Conservation (phyloP, 2,113 vertebrate genomes). For the Tupaia chinensis region DNA sequence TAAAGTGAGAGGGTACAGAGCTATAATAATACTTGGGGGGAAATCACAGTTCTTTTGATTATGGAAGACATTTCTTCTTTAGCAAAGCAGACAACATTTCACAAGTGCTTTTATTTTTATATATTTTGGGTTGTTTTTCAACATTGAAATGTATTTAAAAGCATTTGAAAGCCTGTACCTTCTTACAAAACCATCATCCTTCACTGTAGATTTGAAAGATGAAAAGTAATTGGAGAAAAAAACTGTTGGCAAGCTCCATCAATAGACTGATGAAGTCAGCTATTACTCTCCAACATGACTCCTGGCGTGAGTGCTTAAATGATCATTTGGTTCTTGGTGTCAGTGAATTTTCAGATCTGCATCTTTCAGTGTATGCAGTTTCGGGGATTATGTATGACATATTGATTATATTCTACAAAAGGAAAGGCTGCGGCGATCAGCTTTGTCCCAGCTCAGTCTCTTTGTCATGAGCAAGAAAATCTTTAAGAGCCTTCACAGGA, state of each 20-base stretch:
- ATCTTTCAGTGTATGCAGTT: slow-evolving; percentile 66
- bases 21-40: not conserved
- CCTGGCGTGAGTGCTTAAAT: slow-evolving; percentile 74
- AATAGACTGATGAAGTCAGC: slow-evolving; percentile 74
- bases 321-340: slow-evolving; percentile 79
- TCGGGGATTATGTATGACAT: slow-evolving; percentile 70
- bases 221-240: slow-evolving; percentile 68
- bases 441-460: slow-evolving; percentile 77
- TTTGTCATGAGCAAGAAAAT: slow-evolving; percentile 79
- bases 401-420: slow-evolving; percentile 82
- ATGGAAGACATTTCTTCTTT: not conserved
- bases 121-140: slow-evolving; percentile 47
- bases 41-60: slow-evolving; percentile 12
- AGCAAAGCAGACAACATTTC: slow-evolving; percentile 32
- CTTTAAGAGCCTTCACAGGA: slow-evolving; percentile 80
- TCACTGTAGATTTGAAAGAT: slow-evolving; percentile 79
- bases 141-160: slow-evolving; percentile 68
- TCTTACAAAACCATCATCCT: slow-evolving; percentile 74
- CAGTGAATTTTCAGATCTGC: slow-evolving; percentile 76
- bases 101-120: slow-evolving; percentile 52
- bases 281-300: slow-evolving; percentile 68
- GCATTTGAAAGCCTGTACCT: slow-evolving; percentile 64
- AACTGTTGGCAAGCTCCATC: slow-evolving; percentile 74
- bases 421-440: slow-evolving; percentile 76
- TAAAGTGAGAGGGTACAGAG: not conserved